phyloP scores from a whole-genome alignment of 2,888 invertebrate species.

The Dryobotodes eremita region DNA sequence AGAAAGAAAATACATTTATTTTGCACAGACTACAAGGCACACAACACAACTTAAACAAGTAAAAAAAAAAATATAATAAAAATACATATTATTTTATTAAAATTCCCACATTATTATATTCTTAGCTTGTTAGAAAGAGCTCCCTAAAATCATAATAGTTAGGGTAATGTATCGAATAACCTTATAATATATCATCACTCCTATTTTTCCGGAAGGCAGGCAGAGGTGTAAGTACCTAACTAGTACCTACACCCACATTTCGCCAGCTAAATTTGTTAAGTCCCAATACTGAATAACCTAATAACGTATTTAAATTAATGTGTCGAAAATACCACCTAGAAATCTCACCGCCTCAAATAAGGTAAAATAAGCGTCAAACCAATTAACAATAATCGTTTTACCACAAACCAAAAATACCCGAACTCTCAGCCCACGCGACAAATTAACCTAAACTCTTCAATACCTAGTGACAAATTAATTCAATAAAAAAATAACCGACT shows the following conservation, averaged over 20 bases:
- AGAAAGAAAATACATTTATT: too few species aligned
- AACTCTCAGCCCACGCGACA: constrained; percentile 29
- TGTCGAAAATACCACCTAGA: neutral
- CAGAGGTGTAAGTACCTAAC: too few species aligned
- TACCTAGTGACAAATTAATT: constrained; percentile 46
- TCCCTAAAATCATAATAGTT: neutral
- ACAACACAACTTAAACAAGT: too few species aligned
- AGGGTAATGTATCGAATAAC: neutral
- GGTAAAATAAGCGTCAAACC: neutral
- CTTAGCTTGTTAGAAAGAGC: too few species aligned
- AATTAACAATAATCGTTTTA: constrained; percentile 19
- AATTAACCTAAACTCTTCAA: constrained; percentile 17
- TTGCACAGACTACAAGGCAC: too few species aligned
- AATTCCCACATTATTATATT: neutral
- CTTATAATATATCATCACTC: too few species aligned
- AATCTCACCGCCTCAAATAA: neutral
- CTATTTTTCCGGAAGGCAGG: too few species aligned
- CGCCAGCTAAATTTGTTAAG: too few species aligned
- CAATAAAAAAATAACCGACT: neutral
- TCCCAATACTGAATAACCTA: neutral
- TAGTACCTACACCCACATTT: too few species aligned
- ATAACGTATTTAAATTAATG: neutral
- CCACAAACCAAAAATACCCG: neutral
- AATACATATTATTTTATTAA: neutral
- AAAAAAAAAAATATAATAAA: too few species aligned